These are phyloP conservation scores for Anarrhichthys ocellatus DNA, from an alignment of 2,113 vertebrate genomes.

Conservation along the genomic window DNA sequence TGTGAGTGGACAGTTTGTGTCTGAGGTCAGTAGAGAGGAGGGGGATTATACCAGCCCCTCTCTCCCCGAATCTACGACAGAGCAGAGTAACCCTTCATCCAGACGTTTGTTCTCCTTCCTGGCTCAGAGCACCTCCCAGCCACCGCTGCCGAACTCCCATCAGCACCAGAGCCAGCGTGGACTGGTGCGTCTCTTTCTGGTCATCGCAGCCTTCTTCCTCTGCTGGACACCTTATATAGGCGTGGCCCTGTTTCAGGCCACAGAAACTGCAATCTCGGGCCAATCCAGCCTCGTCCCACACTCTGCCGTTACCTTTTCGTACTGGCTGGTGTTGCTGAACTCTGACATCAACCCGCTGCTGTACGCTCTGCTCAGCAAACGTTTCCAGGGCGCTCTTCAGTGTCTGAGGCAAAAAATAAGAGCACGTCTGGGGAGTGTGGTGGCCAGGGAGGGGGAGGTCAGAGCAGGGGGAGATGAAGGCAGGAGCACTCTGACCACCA, in stretches of 20 bases:
- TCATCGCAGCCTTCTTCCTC: conserved; percentile 84
- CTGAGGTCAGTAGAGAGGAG: conserved; percentile 58
- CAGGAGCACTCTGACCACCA: conserved; percentile 43
- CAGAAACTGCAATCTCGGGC: conserved; percentile 78
- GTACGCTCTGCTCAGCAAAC: conserved; percentile 86
- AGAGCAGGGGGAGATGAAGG: conserved; percentile 44
- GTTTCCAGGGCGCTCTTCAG: conserved; percentile 83
- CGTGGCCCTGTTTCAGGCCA: conserved; percentile 82
- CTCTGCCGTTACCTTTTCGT: conserved; percentile 81
- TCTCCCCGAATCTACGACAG: conserved; percentile 23
- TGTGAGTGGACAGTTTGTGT: conserved; percentile 77
- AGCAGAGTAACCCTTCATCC: conserved; percentile 24
- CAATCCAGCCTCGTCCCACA: conserved; percentile 74
- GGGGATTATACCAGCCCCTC: conserved; percentile 1
- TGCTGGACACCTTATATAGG: conserved; percentile 86
- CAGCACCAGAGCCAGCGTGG: conserved; percentile 78
- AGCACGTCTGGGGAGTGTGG: conserved; percentile 54
- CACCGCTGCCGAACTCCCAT: conserved; percentile 62
- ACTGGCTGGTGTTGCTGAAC: conserved; percentile 86
- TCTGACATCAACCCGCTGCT: conserved; percentile 87
- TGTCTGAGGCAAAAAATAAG: conserved; percentile 76
- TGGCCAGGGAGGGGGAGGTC: conserved; percentile 37
- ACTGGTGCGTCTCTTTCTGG: conserved; percentile 82
- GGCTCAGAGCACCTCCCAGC: conserved; percentile 51
- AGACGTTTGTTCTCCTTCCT: conserved; percentile 69